These are phyloP conservation scores for Tachina grossa DNA, from an alignment of 2,888 invertebrate species.

Conservation along the genomic window DNA sequence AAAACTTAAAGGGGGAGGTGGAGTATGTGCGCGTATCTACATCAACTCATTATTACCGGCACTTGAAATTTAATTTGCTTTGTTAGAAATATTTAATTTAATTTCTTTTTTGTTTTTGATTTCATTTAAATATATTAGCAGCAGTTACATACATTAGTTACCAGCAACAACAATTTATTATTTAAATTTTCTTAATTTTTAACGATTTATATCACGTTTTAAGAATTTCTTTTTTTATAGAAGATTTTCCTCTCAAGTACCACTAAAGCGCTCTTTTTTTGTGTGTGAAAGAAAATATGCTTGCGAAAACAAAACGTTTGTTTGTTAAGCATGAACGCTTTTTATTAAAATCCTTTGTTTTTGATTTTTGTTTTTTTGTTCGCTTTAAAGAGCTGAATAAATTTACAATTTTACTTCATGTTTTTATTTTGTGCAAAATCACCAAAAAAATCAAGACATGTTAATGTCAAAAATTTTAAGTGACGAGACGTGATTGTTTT, in stretches of 20 bases:
- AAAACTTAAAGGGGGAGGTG: no score
- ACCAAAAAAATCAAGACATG: slow-evolving; percentile 60
- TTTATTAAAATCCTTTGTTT: slow-evolving; percentile 59
- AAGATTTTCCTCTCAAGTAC: slow-evolving; percentile 22
- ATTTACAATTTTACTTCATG: slow-evolving; percentile 41
- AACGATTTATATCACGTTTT: slow-evolving; percentile 59
- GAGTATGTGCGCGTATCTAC: no score
- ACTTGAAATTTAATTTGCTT: neutral
- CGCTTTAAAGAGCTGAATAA: slow-evolving; percentile 48
- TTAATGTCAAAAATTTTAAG: slow-evolving; percentile 67
- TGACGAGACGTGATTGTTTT: slow-evolving; percentile 67
- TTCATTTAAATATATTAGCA: slow-evolving; percentile 3
- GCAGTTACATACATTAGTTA: slow-evolving; percentile 6
- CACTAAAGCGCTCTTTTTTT: slow-evolving; percentile 33
- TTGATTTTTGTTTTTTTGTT: slow-evolving; percentile 20
- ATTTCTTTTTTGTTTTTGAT: slow-evolving; percentile 13
- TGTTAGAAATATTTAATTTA: slow-evolving; percentile 12
- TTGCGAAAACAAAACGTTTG: slow-evolving; percentile 47
- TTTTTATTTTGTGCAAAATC: slow-evolving; percentile 49
- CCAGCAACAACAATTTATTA: slow-evolving; percentile 26
- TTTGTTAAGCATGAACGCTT: slow-evolving; percentile 54
- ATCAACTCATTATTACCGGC: no score
- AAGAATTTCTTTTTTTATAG: neutral
- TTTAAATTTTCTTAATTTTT: slow-evolving; percentile 55
- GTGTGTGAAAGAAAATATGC: slow-evolving; percentile 32